Conservation (phyloP, 2,113 vertebrate species). For the Illadopsis cleaveri region DNA sequence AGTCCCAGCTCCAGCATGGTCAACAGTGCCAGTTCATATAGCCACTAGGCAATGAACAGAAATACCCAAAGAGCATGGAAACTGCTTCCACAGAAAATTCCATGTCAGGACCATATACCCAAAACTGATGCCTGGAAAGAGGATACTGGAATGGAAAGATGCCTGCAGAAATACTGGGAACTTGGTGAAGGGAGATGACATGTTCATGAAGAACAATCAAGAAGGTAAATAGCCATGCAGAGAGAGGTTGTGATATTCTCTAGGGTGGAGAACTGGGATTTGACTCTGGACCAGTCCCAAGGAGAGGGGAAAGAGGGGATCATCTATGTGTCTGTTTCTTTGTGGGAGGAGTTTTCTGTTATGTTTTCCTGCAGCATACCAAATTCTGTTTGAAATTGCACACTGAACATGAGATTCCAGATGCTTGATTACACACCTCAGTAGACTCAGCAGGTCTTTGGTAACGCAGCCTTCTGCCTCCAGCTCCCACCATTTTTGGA, state of each 20-base stretch:
- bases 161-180: not conserved
- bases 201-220: not conserved
- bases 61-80: not conserved
- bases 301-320: not conserved
- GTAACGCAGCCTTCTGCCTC: not conserved
- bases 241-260: not conserved
- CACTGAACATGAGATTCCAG: not conserved
- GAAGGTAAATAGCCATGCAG: accelerated
- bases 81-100: not conserved
- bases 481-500: not conserved
- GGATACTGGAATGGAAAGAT: not conserved
- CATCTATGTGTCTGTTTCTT: not conserved
- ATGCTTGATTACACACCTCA: not conserved
- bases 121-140: not conserved
- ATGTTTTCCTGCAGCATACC: not conserved
- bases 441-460: not conserved
- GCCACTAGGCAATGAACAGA: not conserved
- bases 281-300: not conserved
- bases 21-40: not conserved
- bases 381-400: not conserved
- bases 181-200: not conserved
- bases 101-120: not conserved
- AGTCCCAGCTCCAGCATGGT: not conserved
- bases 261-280: not conserved
- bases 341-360: not conserved